Conservation (phyloP, 2,888 invertebrate genomes). For the Nomada ruficornis region DNA sequence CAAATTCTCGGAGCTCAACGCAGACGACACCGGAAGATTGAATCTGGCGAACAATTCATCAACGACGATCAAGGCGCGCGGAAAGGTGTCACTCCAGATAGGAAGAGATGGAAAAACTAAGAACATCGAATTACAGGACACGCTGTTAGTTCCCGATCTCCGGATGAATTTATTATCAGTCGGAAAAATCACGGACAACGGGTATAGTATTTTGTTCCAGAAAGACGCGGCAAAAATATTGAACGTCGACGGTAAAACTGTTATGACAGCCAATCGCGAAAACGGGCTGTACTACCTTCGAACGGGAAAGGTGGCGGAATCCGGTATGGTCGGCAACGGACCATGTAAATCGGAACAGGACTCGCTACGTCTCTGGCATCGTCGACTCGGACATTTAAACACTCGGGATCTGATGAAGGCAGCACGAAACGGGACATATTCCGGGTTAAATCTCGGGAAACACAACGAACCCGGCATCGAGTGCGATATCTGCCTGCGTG, state of each 20-base stretch:
- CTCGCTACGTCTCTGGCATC: neutral
- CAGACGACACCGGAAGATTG: neutral
- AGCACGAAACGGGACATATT: no score
- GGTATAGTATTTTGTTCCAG: neutral
- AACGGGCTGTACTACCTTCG: neutral
- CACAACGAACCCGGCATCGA: no score
- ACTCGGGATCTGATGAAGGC: neutral
- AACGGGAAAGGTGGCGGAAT: no score
- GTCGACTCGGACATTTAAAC: neutral
- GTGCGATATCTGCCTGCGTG: no score
- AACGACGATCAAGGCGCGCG: neutral
- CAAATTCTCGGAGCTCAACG: neutral
- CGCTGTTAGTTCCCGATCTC: neutral
- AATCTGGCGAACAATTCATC: neutral
- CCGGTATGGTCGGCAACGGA: no score
- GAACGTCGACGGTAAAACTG: neutral
- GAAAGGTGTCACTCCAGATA: neutral
- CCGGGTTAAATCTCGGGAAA: no score
- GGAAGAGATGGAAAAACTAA: neutral
- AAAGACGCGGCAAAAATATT: neutral
- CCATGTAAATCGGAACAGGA: neutral
- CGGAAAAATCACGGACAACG: conserved; percentile 3
- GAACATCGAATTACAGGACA: neutral
- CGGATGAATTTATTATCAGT: neutral
- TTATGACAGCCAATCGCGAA: neutral